Evolutionary conservation across 2,888 invertebrate genomes (phyloP), one percentile per base, ranked within the genome.

Genomic region (Anorthoa munda): DNA sequence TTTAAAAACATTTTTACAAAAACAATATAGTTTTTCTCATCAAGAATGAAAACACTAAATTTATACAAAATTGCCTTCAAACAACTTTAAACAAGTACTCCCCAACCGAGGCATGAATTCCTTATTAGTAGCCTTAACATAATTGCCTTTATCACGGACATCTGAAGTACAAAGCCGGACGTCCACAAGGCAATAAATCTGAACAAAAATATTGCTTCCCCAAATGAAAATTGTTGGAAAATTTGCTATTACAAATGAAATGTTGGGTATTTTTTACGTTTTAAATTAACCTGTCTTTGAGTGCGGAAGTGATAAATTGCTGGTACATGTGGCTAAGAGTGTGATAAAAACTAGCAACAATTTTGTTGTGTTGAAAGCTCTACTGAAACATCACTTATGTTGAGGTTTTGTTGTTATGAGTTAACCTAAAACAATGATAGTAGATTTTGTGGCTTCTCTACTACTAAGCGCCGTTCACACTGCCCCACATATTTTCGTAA

Each of bases 181-280:
- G 50, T 31, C 72, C 77, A 39, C 61, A 23, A 15, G 46, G 66
- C 53, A 61, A 83, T 88, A 88, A 87, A 88, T 88, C 78, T 83
- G 60, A 51, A 79, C 82, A 77, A 86, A 88, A 88, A 87, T 85
- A 87, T 87, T 77, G 83, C 83, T 81, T 81, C 70, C 70, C 65
- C 72, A 84, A 88, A 86, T 82, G 74, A 86, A 88, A 87, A 84
- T 86, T 81, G 79, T 80, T 79, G 81, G 75, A 77, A 82, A 82
- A 84, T 80, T 80, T 61, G 72, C 76, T 71, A 84, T 73, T 82
- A 71, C 70, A 64, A 63, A 81, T 75, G 67, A 71, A 68, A 74
- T 77, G 66, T 18, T 2, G 67, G 56, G 1, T 46, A n/a, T 39
- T 68, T 59, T 66, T n/a, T 4, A 50, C n/a, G 18, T 72, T 80